A percentile compares a stretch with the other conserved stretches of the same genome.
These are phyloP conservation scores for Acrobasis repandana DNA, from an alignment of 2,888 invertebrate species.

Conservation along the genomic window DNA sequence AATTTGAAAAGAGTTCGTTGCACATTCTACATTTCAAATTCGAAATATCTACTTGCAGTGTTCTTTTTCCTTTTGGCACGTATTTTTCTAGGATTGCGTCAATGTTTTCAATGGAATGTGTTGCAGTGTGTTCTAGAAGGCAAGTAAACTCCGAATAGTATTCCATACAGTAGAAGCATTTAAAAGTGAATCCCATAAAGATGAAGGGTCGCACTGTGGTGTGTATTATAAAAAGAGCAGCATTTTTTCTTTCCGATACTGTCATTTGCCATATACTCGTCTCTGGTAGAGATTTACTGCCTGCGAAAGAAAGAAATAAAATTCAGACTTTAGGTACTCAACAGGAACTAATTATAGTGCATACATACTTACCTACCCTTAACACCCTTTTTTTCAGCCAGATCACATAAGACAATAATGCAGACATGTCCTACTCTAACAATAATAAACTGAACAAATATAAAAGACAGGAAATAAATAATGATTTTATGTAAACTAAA, in stretches of 20 bases:
- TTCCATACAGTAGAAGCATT: slow-evolving; percentile 58
- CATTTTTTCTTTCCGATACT: slow-evolving; percentile 52
- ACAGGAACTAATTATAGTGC: background rate
- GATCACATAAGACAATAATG: background rate
- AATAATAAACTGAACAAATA: too few relatives aligned
- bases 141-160: slow-evolving; percentile 45
- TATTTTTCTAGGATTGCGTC: slow-evolving; percentile 45
- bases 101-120: slow-evolving; percentile 39
- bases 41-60: slow-evolving; percentile 56
- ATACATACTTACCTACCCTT: background rate
- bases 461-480: too few relatives aligned
- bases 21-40: slow-evolving; percentile 53
- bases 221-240: slow-evolving; percentile 50
- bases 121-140: slow-evolving; percentile 48
- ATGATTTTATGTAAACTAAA: too few relatives aligned
- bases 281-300: slow-evolving; percentile 27
- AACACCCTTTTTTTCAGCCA: too few relatives aligned
- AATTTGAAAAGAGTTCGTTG: slow-evolving; percentile 34
- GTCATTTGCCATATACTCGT: slow-evolving; percentile 64
- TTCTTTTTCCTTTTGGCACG: slow-evolving; percentile 49
- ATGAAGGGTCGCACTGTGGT: slow-evolving; percentile 59
- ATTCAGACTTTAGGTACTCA: slow-evolving; percentile 17
- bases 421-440: too few relatives aligned
- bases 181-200: slow-evolving; percentile 57
- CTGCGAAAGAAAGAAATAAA: slow-evolving; percentile 36